Evolutionary conservation across 1,140 invertebrate species (phyloP).

Genomic region (Chironomus striatipennis): DNA sequence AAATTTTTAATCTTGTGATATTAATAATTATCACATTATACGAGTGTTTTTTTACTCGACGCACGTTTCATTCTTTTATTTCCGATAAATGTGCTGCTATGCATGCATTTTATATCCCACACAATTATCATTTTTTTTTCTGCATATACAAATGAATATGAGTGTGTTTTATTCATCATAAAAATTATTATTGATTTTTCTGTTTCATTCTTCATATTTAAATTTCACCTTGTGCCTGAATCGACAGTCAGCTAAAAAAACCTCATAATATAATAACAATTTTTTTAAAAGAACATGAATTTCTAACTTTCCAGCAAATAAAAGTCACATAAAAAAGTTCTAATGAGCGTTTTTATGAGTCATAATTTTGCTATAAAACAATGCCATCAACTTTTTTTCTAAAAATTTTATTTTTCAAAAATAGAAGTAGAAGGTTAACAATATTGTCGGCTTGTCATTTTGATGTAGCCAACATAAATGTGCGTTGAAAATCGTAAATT

Average conservation of each 20-base stretch:
- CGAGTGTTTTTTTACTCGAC: neutral
- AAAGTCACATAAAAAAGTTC: neutral
- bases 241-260: too few relatives aligned
- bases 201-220: neutral
- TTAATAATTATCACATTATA: conserved; percentile 1
- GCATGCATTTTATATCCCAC: neutral
- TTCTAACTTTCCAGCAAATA: neutral
- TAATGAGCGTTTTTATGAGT: neutral
- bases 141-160: neutral
- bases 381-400: neutral
- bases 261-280: too few relatives aligned
- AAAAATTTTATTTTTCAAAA: too few relatives aligned
- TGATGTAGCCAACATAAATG: too few relatives aligned
- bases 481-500: too few relatives aligned
- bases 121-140: neutral
- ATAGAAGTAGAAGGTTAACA: too few relatives aligned
- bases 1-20: conserved; percentile 13
- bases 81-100: neutral
- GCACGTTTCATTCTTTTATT: neutral
- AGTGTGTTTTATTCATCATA: neutral
- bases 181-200: neutral
- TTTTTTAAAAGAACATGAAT: too few relatives aligned
- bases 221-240: too few relatives aligned
- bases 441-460: too few relatives aligned
- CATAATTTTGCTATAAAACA: neutral